These are phyloP conservation scores for Mustela erminea DNA, from an alignment of 2,797 vertebrate genomes.

Conservation along the genomic window DNA sequence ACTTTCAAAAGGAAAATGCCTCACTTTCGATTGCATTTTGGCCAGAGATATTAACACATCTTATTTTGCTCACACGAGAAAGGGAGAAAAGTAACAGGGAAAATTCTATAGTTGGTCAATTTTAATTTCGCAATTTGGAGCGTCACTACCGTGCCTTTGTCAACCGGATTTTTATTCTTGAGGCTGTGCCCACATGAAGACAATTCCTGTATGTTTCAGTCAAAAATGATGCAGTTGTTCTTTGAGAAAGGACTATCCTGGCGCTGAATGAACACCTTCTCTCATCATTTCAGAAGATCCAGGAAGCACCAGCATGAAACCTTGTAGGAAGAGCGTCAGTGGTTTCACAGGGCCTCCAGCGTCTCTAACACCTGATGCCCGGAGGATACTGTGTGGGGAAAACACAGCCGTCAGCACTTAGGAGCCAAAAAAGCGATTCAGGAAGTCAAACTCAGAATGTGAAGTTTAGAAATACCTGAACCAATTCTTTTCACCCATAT, in stretches of 20 bases:
- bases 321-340: not conserved
- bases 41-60: not conserved
- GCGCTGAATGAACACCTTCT: not conserved
- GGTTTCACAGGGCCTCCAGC: not conserved
- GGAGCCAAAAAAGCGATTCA: not conserved
- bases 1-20: not conserved
- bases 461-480: not conserved
- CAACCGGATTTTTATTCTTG: not conserved
- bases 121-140: not conserved
- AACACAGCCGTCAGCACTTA: not conserved
- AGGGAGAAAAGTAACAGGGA: not conserved
- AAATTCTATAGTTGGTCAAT: not conserved
- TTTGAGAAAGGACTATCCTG: not conserved
- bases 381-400: not conserved
- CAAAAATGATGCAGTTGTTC: not conserved
- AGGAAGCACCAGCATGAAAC: not conserved
- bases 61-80: not conserved
- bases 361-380: not conserved
- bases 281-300: not conserved
- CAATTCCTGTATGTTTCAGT: not conserved
- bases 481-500: not conserved
- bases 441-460: not conserved
- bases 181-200: not conserved
- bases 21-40: conserved; percentile 28
- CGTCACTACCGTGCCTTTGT: not conserved